Base-by-base conservation (phyloP, 2,797 vertebrate genomes). In the Somateria mollissima region DNA sequence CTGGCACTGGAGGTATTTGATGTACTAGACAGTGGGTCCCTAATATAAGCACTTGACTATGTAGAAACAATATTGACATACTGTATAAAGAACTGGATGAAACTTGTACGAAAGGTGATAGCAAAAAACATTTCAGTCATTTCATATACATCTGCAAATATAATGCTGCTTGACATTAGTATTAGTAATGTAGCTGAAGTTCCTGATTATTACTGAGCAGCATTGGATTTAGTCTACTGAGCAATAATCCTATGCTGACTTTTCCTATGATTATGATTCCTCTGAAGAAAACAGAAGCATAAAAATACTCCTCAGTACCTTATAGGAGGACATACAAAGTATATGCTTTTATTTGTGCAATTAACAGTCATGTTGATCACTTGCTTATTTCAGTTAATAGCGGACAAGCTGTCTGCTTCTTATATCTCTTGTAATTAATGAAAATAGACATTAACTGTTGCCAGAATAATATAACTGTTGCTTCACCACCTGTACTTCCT, bases 361-460 rank as follows among this genome's bases (percentile, higher is more conserved):
- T 97, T 97, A 98, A 96, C 95, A 97, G 84, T 85, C 78, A 77
- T 97, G 97, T 98, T 93, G 97, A 98, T 97, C 97, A 89, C 61
- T 96, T 95, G 75, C 53, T 96, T 92, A 80, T 77, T 93, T 95
- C 83, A 95, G 94, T 97, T 97, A 97, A 97, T 91, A 96, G 87
- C 90, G 81, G 81, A 97, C 97, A 97, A 97, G 81, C 74, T 96
- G 96, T 95, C 85, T 95, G 79, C 93, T 98, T 97, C 94, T 79
- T 56, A 11, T 95, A 87, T 83, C 84, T 86, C 78, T 87, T 97
- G 77, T 97, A 98, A 97, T 97, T 98, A 97, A 98, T 97, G 94
- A 96, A 96, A 96, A 91, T 84, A 96, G 94, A 91, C 89, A 94
- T 94, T 92, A 96, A 76, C 93, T 94, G 69, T 94, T 97, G 54